Evolutionary conservation across 1,140 invertebrate species (phyloP), one percentile per base, ranked within the genome.

Genomic region (Micrasema longulum): DNA sequence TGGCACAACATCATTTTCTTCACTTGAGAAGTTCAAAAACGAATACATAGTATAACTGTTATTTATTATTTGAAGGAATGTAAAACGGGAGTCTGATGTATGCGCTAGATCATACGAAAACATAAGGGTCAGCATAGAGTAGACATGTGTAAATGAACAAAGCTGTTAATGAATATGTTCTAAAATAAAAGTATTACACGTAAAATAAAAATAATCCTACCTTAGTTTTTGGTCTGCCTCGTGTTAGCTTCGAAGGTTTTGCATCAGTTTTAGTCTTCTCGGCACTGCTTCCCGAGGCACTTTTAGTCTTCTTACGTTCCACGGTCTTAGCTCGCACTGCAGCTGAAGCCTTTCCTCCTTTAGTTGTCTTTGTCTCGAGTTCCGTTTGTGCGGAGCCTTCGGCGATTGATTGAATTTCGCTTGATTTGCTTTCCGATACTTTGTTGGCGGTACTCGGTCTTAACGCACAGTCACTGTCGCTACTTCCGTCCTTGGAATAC

Each of bases 401-500:
- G 7, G 31, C 31, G 0, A 3, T 26, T n/a, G 14, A 12, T 10
- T 26, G 35, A 12, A 38, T 14, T 0, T 18, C 35, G 11, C 23
- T 63, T n/a, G 11, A 36, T 23, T 63, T 63, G 16, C 3, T 16
- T 35, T 63, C 38, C 16, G 22, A 14, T 14, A n/a, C 20, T 47
- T 63, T 43, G 12, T 14, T n/a, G 6, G 23, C 38, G 26, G 18
- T 22, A 14, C n/a, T n/a, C 9, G 38, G 20, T 45, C 14, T 18
- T 2, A 63, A 20, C 5, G 38, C 22, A 35, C 55, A 57, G n/a
- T 79, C 77, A 38, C 76, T 76, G 26, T 80, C 79, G 68, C 76
- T 77, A 47, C 77, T 75, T 12, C 57, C 52, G 7, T 31, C 26
- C 4, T 76, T 78, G 4, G 78, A 78, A 72, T 80, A 79, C 20